Evolutionary conservation across 2,888 invertebrate species (phyloP).

Genomic region (Fissipunctia ypsillon): DNA sequence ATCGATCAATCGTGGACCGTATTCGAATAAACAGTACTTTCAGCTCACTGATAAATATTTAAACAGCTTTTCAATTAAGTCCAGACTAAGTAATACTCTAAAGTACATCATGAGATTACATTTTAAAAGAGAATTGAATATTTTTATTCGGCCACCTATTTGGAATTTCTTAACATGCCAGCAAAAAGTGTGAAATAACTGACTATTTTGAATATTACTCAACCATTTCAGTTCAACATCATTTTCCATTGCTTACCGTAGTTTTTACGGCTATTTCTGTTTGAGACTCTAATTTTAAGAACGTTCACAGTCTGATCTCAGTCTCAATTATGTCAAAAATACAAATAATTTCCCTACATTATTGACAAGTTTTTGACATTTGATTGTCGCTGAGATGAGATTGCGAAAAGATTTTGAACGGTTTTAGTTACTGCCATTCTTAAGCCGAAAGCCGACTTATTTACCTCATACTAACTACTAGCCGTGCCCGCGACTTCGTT

Average conservation of each 20-base stretch:
- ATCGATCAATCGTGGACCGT: constrained; percentile 76
- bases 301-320: no score
- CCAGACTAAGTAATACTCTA: constrained; percentile 52
- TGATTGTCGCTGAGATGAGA: no score
- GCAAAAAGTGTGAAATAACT: constrained; percentile 8
- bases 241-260: not conserved
- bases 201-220: not conserved
- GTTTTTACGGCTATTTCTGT: not conserved
- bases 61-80: constrained; percentile 60
- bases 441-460: not conserved
- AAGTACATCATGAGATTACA: constrained; percentile 36
- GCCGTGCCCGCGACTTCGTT: no score
- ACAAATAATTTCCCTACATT: no score
- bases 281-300: no score
- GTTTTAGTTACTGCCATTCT: no score
- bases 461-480: not conserved
- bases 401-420: no score
- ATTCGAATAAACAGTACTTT: constrained; percentile 64
- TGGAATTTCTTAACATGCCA: not conserved
- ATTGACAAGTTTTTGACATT: no score
- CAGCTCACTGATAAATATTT: constrained; percentile 60
- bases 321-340: no score
- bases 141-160: constrained; percentile 10
- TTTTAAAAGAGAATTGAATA: constrained; percentile 21
- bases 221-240: not conserved